Percentiles rank a stretch among this genome's conserved stretches.
Evolutionary conservation across 2,888 invertebrate genomes (phyloP).

Genomic region (Zelleria hepariella): DNA sequence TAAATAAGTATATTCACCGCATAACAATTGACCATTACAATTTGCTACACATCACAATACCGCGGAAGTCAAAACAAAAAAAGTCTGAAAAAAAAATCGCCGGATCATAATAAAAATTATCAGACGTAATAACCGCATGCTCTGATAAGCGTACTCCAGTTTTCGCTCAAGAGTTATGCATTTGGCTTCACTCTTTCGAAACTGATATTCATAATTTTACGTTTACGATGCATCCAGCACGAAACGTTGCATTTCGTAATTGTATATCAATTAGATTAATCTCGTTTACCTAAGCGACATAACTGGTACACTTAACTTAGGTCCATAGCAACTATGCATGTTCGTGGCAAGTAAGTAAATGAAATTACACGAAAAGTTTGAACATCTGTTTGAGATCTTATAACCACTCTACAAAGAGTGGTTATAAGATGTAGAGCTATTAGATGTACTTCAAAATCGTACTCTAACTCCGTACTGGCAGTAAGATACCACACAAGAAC

Average conservation of each 20-base stretch:
- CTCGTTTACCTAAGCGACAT: slow-evolving; percentile 21
- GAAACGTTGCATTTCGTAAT: not conserved
- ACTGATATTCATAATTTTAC: not conserved
- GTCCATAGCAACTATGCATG: too few species aligned
- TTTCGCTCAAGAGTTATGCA: slow-evolving; percentile 18
- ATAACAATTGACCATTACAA: too few species aligned
- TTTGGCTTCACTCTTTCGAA: not conserved
- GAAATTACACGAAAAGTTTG: too few species aligned
- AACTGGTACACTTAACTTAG: not conserved
- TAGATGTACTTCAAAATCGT: too few species aligned
- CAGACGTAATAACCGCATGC: slow-evolving; percentile 17
- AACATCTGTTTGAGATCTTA: too few species aligned
- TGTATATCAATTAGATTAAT: slow-evolving; percentile 19
- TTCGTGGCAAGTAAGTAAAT: too few species aligned
- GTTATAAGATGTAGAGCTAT: too few species aligned
- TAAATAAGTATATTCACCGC: too few species aligned
- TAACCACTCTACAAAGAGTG: too few species aligned
- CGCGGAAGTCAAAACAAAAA: not conserved
- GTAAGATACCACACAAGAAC: too few species aligned
- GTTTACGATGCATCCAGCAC: not conserved
- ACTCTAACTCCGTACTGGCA: too few species aligned
- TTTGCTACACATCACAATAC: not conserved
- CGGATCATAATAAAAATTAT: not conserved
- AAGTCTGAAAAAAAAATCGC: not conserved
- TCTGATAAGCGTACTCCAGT: slow-evolving; percentile 26